Base-by-base conservation (phyloP, 2,888 invertebrate genomes). In the Ichneumoninae sp. region DNA sequence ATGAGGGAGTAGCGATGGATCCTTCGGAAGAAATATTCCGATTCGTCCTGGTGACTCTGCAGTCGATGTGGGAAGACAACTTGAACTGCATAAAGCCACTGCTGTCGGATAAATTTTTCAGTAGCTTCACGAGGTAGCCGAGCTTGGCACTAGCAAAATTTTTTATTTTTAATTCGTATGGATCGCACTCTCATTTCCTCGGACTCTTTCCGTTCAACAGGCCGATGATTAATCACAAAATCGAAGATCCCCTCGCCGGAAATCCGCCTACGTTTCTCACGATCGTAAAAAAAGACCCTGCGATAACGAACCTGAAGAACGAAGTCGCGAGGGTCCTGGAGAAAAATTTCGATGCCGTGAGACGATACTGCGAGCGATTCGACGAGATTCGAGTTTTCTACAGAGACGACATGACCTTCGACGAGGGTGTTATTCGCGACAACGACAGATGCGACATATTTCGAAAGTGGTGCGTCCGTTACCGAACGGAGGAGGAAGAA, bases 181-280 rank as follows among this genome's bases (percentile, higher is more conserved):
- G 5, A 16, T 47, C 44, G 16, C 16, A 16, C 16, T 47, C 0
- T 44, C 16, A 47, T 16, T 22, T 79, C 8, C 52, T 19, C 19
- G 5, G 8, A 19, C 8, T 19, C 8, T 26, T 74, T 70, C 2
- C 57, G 40, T 77, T 72, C 91, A 93, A 68, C 88, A 96, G 97
- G 82, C 98, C 98, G 0, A 95, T 96, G 22, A 97, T 98, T 85
- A 97, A 98, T 95, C 97, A 96, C 22, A 97, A 97, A 90, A 95
- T 96, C 90, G 97, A 97, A 88, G 96, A 97, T 62, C 95, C 97
- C 91, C 95, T 97, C 0, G 96, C 96, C 78, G 97, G 97, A 1
- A 94, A 95, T 40, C 96, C 97, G 0, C 97, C 98, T 0, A 95
- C 96, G 84, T 94, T 98, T 47, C 94, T 95, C 57, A 96, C 96